Conservation (phyloP, 2,113 vertebrate genomes). For the Oreocharis arfaki region DNA sequence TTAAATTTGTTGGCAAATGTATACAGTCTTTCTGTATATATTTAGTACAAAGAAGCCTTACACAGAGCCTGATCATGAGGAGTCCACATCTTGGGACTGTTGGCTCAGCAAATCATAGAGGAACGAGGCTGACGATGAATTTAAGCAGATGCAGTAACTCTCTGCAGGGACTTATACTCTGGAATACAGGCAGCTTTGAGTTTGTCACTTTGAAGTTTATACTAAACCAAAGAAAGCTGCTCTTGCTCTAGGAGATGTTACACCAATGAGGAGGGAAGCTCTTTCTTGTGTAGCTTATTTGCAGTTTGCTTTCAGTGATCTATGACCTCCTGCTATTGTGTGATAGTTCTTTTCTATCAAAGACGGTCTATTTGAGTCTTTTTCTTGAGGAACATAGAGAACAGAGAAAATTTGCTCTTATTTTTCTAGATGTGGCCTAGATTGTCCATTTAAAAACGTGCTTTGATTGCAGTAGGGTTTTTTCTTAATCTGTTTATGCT, state of each 20-base stretch:
- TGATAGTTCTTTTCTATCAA: neutral
- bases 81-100: neutral
- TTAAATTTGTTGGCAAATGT: neutral
- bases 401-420: neutral
- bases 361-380: neutral
- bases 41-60: neutral
- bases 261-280: neutral
- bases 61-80: accelerated
- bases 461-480: neutral
- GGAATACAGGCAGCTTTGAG: neutral
- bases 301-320: neutral
- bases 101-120: neutral
- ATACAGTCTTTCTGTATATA: neutral
- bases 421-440: neutral
- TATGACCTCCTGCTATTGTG: neutral
- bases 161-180: neutral
- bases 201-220: neutral
- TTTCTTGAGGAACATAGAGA: neutral
- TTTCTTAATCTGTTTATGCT: neutral
- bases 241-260: neutral
- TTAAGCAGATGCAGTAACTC: neutral
- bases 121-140: neutral
- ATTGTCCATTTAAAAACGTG: neutral
- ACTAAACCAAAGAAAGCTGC: neutral
- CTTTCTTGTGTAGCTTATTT: neutral